Percentiles rank a stretch among this genome's conserved stretches.
phyloP scores from a whole-genome alignment of 2,888 invertebrate genomes.

The Drosophila eohydei region DNA sequence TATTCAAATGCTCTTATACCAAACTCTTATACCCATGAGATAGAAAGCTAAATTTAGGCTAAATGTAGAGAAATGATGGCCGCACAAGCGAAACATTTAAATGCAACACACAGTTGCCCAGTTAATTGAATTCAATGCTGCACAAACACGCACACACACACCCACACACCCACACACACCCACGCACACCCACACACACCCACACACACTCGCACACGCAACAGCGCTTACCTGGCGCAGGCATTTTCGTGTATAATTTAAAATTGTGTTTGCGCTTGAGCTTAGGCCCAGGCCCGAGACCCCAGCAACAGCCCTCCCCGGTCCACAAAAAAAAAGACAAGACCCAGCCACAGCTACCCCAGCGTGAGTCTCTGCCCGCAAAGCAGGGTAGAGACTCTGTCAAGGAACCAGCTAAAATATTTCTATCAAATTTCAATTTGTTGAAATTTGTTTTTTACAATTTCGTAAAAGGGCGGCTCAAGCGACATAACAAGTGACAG shows the following conservation, averaged over 20 bases:
- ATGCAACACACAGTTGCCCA: conserved; percentile 54
- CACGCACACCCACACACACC: not conserved
- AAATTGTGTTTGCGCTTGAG: conserved; percentile 71
- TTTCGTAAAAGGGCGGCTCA: conserved; percentile 32
- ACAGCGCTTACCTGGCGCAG: conserved; percentile 54
- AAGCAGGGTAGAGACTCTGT: conserved; percentile 11
- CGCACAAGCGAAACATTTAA: conserved; percentile 35
- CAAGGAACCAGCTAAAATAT: conserved; percentile 58
- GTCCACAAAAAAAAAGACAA: not conserved
- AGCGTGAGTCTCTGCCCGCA: not conserved
- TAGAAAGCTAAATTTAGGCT: not conserved
- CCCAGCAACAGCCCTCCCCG: conserved; percentile 5
- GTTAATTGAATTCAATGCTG: conserved; percentile 63
- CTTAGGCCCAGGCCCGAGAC: conserved; percentile 51
- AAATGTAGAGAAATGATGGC: conserved; percentile 4
- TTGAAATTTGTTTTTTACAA: conserved; percentile 68
- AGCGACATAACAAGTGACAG: conserved; percentile 11
- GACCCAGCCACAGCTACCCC: not conserved
- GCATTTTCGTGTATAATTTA: conserved; percentile 62
- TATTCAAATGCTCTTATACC: not conserved
- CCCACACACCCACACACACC: not conserved
- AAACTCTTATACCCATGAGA: conserved; percentile 1
- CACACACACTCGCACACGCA: not conserved
- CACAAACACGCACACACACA: conserved; percentile 21
- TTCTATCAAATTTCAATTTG: conserved; percentile 79